A percentile compares a stretch with the other conserved stretches of the same genome.
Evolutionary conservation across 1,140 invertebrate species (phyloP).

Genomic region (Harpegnathos saltator): DNA sequence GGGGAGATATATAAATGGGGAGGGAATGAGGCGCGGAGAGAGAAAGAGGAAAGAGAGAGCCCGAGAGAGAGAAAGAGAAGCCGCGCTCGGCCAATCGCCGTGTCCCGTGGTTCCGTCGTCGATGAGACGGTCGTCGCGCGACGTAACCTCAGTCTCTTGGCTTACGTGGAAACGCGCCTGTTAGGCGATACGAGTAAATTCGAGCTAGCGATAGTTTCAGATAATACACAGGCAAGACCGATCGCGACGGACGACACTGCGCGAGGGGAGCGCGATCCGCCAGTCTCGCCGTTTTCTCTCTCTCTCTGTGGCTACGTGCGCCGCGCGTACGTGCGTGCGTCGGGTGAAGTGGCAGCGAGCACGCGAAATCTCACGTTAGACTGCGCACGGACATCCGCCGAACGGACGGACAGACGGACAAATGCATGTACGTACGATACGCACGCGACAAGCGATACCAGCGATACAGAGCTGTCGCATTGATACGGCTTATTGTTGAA

Average conservation of each 20-base stretch:
- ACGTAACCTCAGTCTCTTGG: slow-evolving; percentile 53
- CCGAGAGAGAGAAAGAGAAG: slow-evolving; percentile 16
- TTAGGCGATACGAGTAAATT: slow-evolving; percentile 31
- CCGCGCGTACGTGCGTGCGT: slow-evolving; percentile 27
- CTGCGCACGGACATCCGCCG: slow-evolving; percentile 63
- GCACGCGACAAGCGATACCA: slow-evolving; percentile 45
- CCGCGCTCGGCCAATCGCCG: slow-evolving; percentile 49
- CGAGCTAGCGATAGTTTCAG: slow-evolving; percentile 37
- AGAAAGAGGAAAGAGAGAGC: background rate
- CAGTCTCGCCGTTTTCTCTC: background rate
- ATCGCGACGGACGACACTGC: background rate
- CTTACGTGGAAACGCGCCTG: slow-evolving; percentile 55
- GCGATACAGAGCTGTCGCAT: slow-evolving; percentile 46
- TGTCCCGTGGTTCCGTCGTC: slow-evolving; percentile 50
- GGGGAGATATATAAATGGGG: background rate
- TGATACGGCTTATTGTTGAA: slow-evolving; percentile 51
- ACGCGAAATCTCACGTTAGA: slow-evolving; percentile 41
- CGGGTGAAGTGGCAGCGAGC: slow-evolving; percentile 32
- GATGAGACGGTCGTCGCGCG: slow-evolving; percentile 63
- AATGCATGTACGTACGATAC: slow-evolving; percentile 17
- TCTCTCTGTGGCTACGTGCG: background rate
- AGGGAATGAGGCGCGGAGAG: background rate
- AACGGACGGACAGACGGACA: slow-evolving; percentile 1
- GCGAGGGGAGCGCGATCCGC: slow-evolving; percentile 15
- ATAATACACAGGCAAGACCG: background rate